Percentiles rank a stretch among this genome's conserved stretches.
phyloP scores from a whole-genome alignment of 2,888 invertebrate genomes.

The Drosophila neutralis region DNA sequence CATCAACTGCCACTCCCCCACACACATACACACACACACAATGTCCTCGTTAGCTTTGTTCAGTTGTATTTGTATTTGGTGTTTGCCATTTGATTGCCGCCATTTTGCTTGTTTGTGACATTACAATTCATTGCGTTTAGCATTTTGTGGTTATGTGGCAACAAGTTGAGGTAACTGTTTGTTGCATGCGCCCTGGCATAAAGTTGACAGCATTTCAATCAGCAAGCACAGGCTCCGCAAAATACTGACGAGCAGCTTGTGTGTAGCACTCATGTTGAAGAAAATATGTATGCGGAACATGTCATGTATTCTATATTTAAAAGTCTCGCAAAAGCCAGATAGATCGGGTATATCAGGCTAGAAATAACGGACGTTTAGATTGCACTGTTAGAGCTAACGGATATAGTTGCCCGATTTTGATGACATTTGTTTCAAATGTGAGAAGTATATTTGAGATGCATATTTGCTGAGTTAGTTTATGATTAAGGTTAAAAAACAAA shows the following conservation, averaged over 20 bases:
- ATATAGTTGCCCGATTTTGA: background rate
- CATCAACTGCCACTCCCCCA: slow-evolving; percentile 17
- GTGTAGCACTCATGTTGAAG: background rate
- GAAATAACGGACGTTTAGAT: background rate
- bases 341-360: no score
- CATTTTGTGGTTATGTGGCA: slow-evolving; percentile 56
- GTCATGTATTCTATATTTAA: background rate
- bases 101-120: slow-evolving; percentile 46
- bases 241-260: background rate
- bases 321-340: no score
- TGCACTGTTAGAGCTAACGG: background rate
- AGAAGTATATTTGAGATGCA: background rate
- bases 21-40: background rate
- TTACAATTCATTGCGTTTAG: slow-evolving; percentile 68
- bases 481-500: no score
- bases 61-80: slow-evolving; percentile 15
- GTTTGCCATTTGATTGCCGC: slow-evolving; percentile 30
- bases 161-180: slow-evolving; percentile 16
- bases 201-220: slow-evolving; percentile 23
- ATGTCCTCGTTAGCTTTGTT: slow-evolving; percentile 18
- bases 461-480: no score
- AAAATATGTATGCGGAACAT: background rate
- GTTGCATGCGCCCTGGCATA: slow-evolving; percentile 9
- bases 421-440: background rate
- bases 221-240: background rate